phyloP scores from a whole-genome alignment of 2,113 vertebrate genomes.

The Zosterops lateralis region DNA sequence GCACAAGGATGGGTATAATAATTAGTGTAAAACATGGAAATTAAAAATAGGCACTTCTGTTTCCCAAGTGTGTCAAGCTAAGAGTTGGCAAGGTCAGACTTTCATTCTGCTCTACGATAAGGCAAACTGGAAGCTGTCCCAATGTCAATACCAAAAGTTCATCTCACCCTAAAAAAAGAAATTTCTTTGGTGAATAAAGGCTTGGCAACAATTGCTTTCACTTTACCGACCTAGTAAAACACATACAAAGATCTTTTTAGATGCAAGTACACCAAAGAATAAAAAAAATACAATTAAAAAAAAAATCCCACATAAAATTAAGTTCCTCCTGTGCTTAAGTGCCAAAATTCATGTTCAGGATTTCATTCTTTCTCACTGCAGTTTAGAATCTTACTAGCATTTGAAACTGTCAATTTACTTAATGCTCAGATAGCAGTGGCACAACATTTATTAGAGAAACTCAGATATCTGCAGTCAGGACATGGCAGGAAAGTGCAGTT shows the following conservation, averaged over 20 bases:
- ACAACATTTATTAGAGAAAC: not conserved
- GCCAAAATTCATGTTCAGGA: not conserved
- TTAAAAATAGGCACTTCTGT: not conserved
- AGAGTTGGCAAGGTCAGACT: not conserved
- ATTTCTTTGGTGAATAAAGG: not conserved
- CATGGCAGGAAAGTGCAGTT: not conserved
- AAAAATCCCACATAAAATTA: not conserved
- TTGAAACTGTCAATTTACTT: not conserved
- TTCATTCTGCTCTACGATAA: not conserved
- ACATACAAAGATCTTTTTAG: not conserved
- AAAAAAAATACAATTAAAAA: too few relatives aligned
- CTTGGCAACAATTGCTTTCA: not conserved
- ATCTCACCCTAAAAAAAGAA: not conserved
- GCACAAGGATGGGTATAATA: not conserved
- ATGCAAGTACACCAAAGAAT: not conserved
- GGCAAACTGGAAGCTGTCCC: not conserved
- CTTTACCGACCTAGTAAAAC: not conserved
- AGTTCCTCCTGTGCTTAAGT: not conserved
- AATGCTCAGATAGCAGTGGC: not conserved
- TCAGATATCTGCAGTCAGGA: not conserved
- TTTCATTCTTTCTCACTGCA: not conserved
- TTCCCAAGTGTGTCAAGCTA: not conserved
- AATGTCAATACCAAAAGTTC: not conserved
- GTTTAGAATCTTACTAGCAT: not conserved
- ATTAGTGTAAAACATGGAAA: slow-evolving; percentile 13